These are phyloP conservation scores for Holothuria leucospilota DNA, from an alignment of 53 echinoderm and acorn worm genomes.

Conservation along the genomic window DNA sequence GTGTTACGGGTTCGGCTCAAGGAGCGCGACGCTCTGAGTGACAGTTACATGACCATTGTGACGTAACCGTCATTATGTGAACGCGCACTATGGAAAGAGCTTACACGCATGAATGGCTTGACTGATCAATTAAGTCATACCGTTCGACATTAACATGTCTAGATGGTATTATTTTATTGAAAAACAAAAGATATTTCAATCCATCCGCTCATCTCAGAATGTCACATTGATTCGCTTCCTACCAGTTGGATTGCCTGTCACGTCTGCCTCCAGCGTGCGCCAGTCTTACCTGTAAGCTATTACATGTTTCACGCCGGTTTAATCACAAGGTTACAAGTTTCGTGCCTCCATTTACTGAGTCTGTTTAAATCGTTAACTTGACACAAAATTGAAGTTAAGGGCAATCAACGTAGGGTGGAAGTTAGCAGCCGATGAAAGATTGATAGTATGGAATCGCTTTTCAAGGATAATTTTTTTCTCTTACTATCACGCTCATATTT, in stretches of 20 bases:
- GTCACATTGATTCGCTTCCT: slow-evolving; percentile 24
- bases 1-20: no score
- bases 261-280: background rate
- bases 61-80: slow-evolving; percentile 22
- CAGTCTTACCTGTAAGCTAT: slow-evolving; percentile 23
- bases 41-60: background rate
- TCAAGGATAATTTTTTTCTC: slow-evolving; percentile 29
- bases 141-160: slow-evolving; percentile 23
- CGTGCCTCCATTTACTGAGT: slow-evolving; percentile 29
- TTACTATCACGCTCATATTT: no score
- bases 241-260: background rate
- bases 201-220: background rate
- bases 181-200: slow-evolving; percentile 14
- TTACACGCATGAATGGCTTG: slow-evolving; percentile 16
- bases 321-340: slow-evolving; percentile 35
- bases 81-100: slow-evolving; percentile 3
- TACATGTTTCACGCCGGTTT: slow-evolving; percentile 38
- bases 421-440: slow-evolving; percentile 32
- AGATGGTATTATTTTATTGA: background rate
- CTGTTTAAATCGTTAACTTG: slow-evolving; percentile 39
- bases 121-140: slow-evolving; percentile 35
- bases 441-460: background rate
- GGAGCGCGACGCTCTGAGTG: no score
- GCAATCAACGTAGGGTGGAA: slow-evolving; percentile 20
- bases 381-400: slow-evolving; percentile 25